A percentile compares a stretch with the other conserved stretches of the same genome.
Evolutionary conservation across 23 tunicate genomes (phyloP).

Genomic region (Halocynthia roretzi): DNA sequence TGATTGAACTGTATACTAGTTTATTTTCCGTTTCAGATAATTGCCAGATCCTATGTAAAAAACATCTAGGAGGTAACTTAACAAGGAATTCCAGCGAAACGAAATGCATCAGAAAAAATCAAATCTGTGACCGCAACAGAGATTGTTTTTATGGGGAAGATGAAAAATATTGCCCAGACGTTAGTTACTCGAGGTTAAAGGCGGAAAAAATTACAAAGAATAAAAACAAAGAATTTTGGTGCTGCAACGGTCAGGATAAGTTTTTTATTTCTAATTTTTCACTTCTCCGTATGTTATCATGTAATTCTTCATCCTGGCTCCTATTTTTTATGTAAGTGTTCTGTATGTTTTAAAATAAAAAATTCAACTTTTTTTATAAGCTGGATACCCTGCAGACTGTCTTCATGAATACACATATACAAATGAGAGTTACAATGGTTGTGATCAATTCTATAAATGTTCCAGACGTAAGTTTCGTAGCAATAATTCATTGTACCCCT

Average conservation of each 20-base stretch:
- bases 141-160: conserved; percentile 1
- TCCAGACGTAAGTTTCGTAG: too few relatives aligned
- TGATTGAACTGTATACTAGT: too few relatives aligned
- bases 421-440: too few relatives aligned
- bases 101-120: not conserved
- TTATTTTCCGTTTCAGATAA: not conserved
- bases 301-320: too few relatives aligned
- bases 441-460: too few relatives aligned
- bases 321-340: not conserved
- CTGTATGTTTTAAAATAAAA: not conserved
- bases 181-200: not conserved
- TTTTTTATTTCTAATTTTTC: too few relatives aligned
- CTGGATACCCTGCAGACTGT: too few relatives aligned
- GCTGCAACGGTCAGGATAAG: not conserved
- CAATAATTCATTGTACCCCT: too few relatives aligned
- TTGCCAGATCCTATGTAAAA: not conserved
- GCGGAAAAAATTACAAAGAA: not conserved
- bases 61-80: too few relatives aligned
- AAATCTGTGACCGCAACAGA: not conserved
- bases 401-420: too few relatives aligned
- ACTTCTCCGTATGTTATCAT: too few relatives aligned
- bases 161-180: conserved; percentile 2
- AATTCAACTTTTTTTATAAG: too few relatives aligned
- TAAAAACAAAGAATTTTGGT: not conserved
- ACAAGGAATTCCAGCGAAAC: not conserved